Evolutionary conservation across 2,113 vertebrate genomes (phyloP), one percentile per base, ranked within the genome.

Genomic region (Gallinago jamesoni): DNA sequence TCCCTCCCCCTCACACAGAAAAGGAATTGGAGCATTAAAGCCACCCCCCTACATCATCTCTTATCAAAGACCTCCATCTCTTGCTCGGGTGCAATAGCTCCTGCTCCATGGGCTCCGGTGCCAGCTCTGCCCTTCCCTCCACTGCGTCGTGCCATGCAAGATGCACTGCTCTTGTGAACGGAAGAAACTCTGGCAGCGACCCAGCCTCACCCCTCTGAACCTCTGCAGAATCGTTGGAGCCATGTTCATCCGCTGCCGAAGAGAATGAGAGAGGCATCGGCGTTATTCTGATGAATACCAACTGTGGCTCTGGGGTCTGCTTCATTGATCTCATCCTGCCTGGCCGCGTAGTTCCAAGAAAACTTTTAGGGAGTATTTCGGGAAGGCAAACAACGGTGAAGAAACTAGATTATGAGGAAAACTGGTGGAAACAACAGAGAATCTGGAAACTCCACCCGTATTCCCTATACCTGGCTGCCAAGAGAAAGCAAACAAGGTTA

Each of bases 1-100:
- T 78, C 33, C 76, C 87, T 95, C 84, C 84, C 66, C 62, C 89
- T 94, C 89, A 94, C 89, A 96, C 57, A 95, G 87, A 94, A 95
- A 95, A 96, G 91, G 64, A 97, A 94, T 78, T 87, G 77, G 57
- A 96, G 77, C 89, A 97, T 94, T 96, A 94, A 94, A 96, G 69
- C 80, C 94, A 89, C 73, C 87, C 35, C 72, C 25, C 73, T 91
- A 41, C 84, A 95, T 73, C 94, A 89, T 85, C 78, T 94, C 66
- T 89, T 94, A 91, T 91, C 84, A 95, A 95, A 95, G 94, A 87
- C 74, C 62, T 94, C 57, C 84, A 82, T 94, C 89, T 89, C 70
- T 95, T 93, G 89, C 93, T 93, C 62, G 66, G 85, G 48, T 45
- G 68, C 77, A 84, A 87, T 76, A 78, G 76, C 82, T 20, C 17